Evolutionary conservation across 1,140 invertebrate genomes (phyloP), one percentile per base, ranked within the genome.

Genomic region (Macrobrachium nipponense): DNA sequence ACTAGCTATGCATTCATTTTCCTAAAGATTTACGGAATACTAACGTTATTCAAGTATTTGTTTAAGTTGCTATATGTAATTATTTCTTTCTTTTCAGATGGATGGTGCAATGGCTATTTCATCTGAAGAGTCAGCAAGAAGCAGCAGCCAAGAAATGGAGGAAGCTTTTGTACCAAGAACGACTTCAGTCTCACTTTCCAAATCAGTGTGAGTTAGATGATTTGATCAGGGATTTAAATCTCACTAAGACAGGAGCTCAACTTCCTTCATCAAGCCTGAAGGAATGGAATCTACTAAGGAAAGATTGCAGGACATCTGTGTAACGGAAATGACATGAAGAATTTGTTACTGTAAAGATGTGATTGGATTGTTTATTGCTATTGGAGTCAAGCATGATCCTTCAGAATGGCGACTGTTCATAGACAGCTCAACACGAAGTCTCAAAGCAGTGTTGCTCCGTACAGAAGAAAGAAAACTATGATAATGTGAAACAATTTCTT

Each of bases 241-340:
- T 75, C 43, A 36, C 73, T 44, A 75, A 75, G 43, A 36, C 73
- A 36, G 73, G 73, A 36, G 73, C 11, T 36, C 23, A 75, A 44
- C 73, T 75, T 27, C 73, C 44, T 6, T 6, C 73, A 75, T 75
- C 73, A 75, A 75, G 43, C 18, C 27, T 75, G 23, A 75, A 75
- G 73, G 73, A 75, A 75, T 75, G 73, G 73, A 75, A 75, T 44
- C 73, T 75, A 75, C 73, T 75, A 44, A 43, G 73, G 10, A 8
- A 27, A 75, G 18, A 75, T 43, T 27, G 20, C 23, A 75, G 43
- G 43, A 75, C 18, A 36, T 36, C 73, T 27, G 18, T 36, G 73
- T 75, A 75, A 23, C 73, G 73, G 43, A 75, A 27, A 75, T 43
- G 73, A 36, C 73, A 75, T 36, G 73, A 27, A 75, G 73, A 27